These are phyloP conservation scores for Butorides virescens DNA, from an alignment of 2,113 vertebrate species.

Conservation along the genomic window DNA sequence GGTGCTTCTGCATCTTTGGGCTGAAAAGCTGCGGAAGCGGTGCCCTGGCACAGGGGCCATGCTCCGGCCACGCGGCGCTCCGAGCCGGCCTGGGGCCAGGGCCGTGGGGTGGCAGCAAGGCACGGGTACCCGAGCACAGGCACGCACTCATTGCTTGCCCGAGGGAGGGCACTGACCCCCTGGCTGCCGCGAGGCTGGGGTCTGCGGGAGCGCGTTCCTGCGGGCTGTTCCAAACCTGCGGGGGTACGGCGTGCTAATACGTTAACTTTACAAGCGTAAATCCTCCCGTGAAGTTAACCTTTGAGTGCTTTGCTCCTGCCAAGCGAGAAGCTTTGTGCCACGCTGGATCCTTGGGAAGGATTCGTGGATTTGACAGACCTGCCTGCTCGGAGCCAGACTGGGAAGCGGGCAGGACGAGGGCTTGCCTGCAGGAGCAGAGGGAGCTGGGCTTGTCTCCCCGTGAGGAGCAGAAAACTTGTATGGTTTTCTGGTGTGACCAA, in stretches of 20 bases:
- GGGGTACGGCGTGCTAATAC: rapidly evolving
- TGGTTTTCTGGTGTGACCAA: background rate
- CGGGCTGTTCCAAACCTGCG: rapidly evolving
- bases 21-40: background rate
- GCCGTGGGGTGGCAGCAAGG: background rate
- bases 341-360: rapidly evolving
- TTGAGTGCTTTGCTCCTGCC: background rate
- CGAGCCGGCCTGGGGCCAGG: background rate
- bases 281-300: background rate
- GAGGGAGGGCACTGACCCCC: background rate
- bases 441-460: background rate
- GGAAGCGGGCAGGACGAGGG: background rate
- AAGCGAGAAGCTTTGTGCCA: rapidly evolving
- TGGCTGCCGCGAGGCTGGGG: background rate
- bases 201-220: rapidly evolving
- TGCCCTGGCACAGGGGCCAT: background rate
- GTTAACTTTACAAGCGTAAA: rapidly evolving
- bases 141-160: background rate
- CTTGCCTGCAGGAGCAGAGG: background rate
- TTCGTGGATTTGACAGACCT: background rate
- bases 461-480: rapidly evolving
- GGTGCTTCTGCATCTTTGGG: background rate
- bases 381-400: background rate
- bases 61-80: background rate
- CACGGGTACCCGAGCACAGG: background rate